Conservation (phyloP, 2,888 invertebrate species). For the Epistrophella euchroma region DNA sequence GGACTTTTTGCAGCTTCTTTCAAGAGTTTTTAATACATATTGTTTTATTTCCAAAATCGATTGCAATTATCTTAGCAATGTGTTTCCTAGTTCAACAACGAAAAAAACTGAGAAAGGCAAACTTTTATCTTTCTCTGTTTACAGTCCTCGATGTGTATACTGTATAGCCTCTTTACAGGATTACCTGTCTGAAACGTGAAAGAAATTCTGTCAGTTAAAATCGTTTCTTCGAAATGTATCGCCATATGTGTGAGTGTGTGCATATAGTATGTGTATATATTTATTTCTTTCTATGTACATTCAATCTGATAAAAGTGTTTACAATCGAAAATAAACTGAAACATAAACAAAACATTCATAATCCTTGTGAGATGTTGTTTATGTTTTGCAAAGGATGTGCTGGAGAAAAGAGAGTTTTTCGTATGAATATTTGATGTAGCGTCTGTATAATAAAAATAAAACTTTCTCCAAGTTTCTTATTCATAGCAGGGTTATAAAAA, state of each 20-base stretch:
- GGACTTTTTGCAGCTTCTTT: neutral
- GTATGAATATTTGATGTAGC: neutral
- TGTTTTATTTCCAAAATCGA: constrained; percentile 42
- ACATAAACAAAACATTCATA: constrained; percentile 75
- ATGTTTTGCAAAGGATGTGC: constrained; percentile 26
- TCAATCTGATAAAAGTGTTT: constrained; percentile 75
- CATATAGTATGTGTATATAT: neutral
- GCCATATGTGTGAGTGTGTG: neutral
- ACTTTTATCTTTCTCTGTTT: constrained; percentile 58
- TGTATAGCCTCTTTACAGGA: constrained; percentile 66
- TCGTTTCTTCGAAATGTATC: constrained; percentile 8
- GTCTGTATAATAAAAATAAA: neutral
- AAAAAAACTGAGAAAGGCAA: constrained; percentile 16
- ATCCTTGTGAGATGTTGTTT: constrained; percentile 70
- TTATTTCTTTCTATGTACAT: constrained; percentile 37
- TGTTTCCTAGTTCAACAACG: constrained; percentile 19
- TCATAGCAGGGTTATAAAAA: neutral
- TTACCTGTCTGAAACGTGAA: constrained; percentile 57
- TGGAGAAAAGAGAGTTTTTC: neutral
- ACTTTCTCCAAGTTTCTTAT: neutral
- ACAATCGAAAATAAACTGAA: constrained; percentile 72
- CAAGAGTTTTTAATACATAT: neutral
- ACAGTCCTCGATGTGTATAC: constrained; percentile 33
- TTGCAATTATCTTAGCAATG: constrained; percentile 55
- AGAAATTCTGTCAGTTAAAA: constrained; percentile 38